These are phyloP conservation scores for Sceloporus undulatus DNA, from an alignment of 2,113 vertebrate genomes.

Conservation along the genomic window DNA sequence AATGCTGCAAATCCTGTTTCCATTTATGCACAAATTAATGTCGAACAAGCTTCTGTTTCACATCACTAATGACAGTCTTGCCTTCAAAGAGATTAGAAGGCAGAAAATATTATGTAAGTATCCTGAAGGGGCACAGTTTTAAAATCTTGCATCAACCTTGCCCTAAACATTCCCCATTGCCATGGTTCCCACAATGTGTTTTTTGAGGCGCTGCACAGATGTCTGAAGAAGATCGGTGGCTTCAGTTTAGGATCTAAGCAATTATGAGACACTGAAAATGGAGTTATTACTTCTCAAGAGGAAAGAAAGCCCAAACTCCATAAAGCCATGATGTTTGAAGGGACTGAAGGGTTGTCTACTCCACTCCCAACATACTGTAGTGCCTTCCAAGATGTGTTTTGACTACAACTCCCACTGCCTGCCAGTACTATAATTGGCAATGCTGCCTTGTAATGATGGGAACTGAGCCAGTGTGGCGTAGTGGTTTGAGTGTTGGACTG, in stretches of 20 bases:
- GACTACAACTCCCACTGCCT: background rate
- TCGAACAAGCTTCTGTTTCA: background rate
- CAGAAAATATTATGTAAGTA: conserved; percentile 13
- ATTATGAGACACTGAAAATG: conserved; percentile 43
- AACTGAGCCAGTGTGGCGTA: background rate
- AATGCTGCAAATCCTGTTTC: background rate
- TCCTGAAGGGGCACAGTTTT: conserved; percentile 1
- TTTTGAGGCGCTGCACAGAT: conserved; percentile 28
- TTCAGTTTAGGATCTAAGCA: conserved; percentile 19
- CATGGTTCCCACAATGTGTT: background rate
- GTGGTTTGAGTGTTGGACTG: no score
- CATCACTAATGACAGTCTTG: background rate
- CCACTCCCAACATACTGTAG: background rate
- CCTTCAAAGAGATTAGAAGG: background rate
- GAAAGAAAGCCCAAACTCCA: background rate
- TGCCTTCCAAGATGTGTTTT: background rate
- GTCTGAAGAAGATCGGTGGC: conserved; percentile 22
- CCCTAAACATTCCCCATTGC: background rate
- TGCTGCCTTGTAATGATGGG: no score
- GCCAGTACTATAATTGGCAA: background rate
- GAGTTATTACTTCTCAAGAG: conserved; percentile 17
- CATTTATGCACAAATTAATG: background rate
- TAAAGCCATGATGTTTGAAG: conserved; percentile 8
- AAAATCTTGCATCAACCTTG: conserved; percentile 10
- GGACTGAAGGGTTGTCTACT: background rate